These are phyloP conservation scores for Dendroctonus valens DNA, from an alignment of 1,140 invertebrate genomes.

Conservation along the genomic window DNA sequence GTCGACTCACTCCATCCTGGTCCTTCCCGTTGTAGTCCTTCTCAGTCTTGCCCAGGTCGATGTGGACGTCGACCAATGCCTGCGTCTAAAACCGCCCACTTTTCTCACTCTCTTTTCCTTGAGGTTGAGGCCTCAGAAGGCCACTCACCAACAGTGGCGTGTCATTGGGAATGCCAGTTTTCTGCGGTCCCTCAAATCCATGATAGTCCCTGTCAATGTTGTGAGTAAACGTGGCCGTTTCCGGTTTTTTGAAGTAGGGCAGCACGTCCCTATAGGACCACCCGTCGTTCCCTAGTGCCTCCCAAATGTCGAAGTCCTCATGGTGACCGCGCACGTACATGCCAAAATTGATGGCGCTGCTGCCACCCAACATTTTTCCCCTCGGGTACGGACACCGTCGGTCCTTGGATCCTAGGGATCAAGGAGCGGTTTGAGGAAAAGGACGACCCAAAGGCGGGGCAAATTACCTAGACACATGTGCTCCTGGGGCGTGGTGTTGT, in stretches of 20 bases:
- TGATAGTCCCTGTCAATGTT: constrained; percentile 22
- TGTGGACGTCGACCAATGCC: constrained; percentile 60
- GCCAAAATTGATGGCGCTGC: constrained; percentile 82
- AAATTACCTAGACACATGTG: constrained; percentile 70
- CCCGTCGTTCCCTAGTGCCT: constrained; percentile 61
- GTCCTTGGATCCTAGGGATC: constrained; percentile 53
- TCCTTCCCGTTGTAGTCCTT: constrained; percentile 67
- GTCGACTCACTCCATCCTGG: constrained; percentile 62
- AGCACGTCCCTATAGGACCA: constrained; percentile 39
- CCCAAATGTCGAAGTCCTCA: constrained; percentile 65
- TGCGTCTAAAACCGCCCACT: constrained; percentile 2
- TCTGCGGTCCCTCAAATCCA: constrained; percentile 22
- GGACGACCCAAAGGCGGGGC: too few species aligned
- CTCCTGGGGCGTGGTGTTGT: constrained; percentile 80
- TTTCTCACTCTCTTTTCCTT: not conserved
- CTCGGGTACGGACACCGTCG: constrained; percentile 59
- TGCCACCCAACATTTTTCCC: constrained; percentile 69
- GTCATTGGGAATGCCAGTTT: constrained; percentile 16
- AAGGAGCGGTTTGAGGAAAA: not conserved
- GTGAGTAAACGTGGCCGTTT: constrained; percentile 43
- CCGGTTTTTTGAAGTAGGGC: constrained; percentile 39
- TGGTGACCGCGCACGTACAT: constrained; percentile 81
- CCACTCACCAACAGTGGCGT: constrained; percentile 19
- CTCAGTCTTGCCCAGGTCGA: constrained; percentile 35
- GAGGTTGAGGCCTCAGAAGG: not conserved